Percentiles rank a stretch among this genome's conserved stretches.
phyloP scores from a whole-genome alignment of 2,888 invertebrate species.

The Pyrgus malvae region DNA sequence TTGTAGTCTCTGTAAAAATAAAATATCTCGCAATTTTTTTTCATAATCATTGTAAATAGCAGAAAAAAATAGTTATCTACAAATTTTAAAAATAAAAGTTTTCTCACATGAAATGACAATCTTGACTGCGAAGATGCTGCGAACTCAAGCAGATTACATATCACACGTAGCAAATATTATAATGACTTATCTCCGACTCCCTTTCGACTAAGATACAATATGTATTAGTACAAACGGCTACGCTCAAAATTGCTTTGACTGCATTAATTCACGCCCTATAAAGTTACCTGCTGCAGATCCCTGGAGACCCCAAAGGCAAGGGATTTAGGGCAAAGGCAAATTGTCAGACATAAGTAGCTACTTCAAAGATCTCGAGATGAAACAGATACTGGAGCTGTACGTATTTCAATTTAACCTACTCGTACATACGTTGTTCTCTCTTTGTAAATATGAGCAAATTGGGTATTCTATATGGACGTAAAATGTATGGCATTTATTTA shows the following conservation, averaged over 20 bases:
- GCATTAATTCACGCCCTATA: constrained; percentile 63
- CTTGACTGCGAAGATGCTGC: too few relatives aligned
- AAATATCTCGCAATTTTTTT: too few relatives aligned
- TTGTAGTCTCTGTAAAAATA: too few relatives aligned
- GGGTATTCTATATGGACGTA: too few relatives aligned
- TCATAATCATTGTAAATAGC: too few relatives aligned
- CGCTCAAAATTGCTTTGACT: constrained; percentile 63
- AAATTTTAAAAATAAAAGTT: too few relatives aligned
- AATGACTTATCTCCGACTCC: too few relatives aligned
- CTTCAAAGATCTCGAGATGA: constrained; percentile 48
- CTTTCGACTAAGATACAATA: constrained; percentile 51
- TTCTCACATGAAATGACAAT: too few relatives aligned
- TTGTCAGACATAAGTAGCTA: constrained; percentile 60
- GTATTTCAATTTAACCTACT: constrained; percentile 8
- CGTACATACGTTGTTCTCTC: neutral
- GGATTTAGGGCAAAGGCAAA: constrained; percentile 59
- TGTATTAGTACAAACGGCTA: constrained; percentile 47
- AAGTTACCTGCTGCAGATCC: constrained; percentile 69
- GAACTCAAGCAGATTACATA: too few relatives aligned
- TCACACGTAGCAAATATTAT: too few relatives aligned
- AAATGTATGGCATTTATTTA: too few relatives aligned
- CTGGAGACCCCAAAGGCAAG: constrained; percentile 58
- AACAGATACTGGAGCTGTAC: constrained; percentile 33
- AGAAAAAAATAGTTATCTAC: too few relatives aligned
- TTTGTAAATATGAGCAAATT: neutral